Percentiles rank a stretch among this genome's conserved stretches.
Evolutionary conservation across 2,888 invertebrate genomes (phyloP).

Genomic region (Aspidiotus rigidus): DNA sequence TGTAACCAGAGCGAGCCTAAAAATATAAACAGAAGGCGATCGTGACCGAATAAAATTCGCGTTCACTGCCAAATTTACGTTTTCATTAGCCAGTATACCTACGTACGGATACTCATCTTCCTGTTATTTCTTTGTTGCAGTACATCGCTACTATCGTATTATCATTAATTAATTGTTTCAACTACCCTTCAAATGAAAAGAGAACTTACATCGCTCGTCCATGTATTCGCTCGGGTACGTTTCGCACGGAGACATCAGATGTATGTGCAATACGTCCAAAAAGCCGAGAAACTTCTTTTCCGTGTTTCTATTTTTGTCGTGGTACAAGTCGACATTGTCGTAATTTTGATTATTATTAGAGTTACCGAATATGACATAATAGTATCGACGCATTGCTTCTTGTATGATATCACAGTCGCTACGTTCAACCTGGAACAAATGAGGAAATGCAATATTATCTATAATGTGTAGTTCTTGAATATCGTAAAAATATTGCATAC

Average conservation of each 20-base stretch:
- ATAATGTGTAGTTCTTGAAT: too few relatives aligned
- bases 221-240: conserved; percentile 57
- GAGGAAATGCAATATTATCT: neutral
- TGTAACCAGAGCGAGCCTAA: neutral
- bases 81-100: too few relatives aligned
- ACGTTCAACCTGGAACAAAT: conserved; percentile 42
- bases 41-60: conserved; percentile 3
- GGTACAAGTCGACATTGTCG: neutral
- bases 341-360: conserved; percentile 28
- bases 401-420: conserved; percentile 51
- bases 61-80: conserved; percentile 3
- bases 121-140: too few relatives aligned
- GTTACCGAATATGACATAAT: conserved; percentile 43
- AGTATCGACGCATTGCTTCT: conserved; percentile 50
- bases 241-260: conserved; percentile 54
- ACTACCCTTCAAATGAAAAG: neutral
- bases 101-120: too few relatives aligned
- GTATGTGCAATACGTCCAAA: conserved; percentile 49
- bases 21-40: conserved; percentile 6
- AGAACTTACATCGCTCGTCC: conserved; percentile 63
- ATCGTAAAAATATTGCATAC: too few relatives aligned
- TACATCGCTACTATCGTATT: too few relatives aligned
- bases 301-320: conserved; percentile 37
- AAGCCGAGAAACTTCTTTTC: conserved; percentile 42
- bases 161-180: too few relatives aligned